A percentile compares a stretch with the other conserved stretches of the same genome.
phyloP scores from a whole-genome alignment of 1,140 invertebrate genomes.

The Hermetia illucens region DNA sequence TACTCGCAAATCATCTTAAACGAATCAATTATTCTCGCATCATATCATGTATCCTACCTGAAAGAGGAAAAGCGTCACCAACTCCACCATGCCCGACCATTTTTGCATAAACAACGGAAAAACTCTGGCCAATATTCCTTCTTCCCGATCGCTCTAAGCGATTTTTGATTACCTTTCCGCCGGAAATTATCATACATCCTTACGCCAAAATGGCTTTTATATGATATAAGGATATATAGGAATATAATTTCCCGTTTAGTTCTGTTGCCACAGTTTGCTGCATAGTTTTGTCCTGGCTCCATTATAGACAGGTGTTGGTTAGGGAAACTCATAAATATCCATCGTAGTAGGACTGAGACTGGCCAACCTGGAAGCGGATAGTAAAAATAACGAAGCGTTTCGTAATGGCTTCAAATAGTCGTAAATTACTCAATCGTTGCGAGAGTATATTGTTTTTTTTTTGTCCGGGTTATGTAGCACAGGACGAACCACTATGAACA shows the following conservation, averaged over 20 bases:
- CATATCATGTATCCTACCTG: no score
- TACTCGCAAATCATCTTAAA: no score
- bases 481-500: no score
- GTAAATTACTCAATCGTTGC: no score
- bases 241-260: not conserved
- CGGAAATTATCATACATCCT: constrained; percentile 33
- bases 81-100: no score
- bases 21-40: no score
- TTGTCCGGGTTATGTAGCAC: no score
- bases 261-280: not conserved
- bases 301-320: not conserved
- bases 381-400: not conserved
- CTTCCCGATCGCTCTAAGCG: constrained; percentile 26
- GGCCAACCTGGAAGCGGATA: not conserved
- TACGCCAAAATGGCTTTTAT: constrained; percentile 31
- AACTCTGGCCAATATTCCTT: no score
- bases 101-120: no score
- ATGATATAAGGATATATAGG: constrained; percentile 2
- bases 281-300: not conserved
- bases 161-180: constrained; percentile 33
- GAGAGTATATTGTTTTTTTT: no score
- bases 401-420: no score
- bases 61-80: no score
- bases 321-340: not conserved
- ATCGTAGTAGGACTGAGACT: not conserved